A percentile compares a stretch with the other conserved stretches of the same genome.
phyloP scores from a whole-genome alignment of 1,140 invertebrate species.

The Pollicipes pollicipes region DNA sequence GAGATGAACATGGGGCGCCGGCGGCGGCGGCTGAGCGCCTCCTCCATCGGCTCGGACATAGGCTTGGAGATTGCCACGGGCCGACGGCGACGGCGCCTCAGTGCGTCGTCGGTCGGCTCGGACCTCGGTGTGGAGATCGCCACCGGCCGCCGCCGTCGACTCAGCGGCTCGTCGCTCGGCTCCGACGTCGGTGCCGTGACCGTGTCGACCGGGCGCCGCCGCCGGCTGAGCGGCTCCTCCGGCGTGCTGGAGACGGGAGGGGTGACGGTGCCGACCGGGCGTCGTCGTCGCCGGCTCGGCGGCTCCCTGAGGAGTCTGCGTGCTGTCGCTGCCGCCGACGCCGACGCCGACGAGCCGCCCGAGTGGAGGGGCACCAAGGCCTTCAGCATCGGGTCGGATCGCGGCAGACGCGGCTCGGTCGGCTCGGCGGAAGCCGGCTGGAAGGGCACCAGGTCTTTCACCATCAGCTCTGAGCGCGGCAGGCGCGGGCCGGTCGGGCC shows the following conservation, averaged over 20 bases:
- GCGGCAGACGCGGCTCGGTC: not conserved
- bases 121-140: not conserved
- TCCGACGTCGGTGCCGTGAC: not conserved
- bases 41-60: not conserved
- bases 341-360: not conserved
- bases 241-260: not conserved
- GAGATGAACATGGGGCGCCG: not conserved
- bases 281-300: not conserved
- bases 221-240: not conserved
- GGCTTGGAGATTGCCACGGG: not conserved
- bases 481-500: no score
- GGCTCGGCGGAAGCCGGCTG: not conserved
- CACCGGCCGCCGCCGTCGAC: not conserved
- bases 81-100: not conserved
- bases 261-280: not conserved
- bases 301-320: not conserved
- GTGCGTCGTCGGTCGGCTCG: not conserved
- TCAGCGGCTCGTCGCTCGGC: not conserved
- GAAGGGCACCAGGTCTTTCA: not conserved
- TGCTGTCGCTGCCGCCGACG: not conserved
- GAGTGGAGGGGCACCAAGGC: no score
- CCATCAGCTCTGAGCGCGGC: no score
- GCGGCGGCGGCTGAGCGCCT: not conserved
- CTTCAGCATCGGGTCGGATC: not conserved
- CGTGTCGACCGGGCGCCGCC: not conserved